Percentiles rank a stretch among this genome's conserved stretches.
phyloP scores from a whole-genome alignment of 1,140 invertebrate species.

The Zaprionus camerounensis region DNA sequence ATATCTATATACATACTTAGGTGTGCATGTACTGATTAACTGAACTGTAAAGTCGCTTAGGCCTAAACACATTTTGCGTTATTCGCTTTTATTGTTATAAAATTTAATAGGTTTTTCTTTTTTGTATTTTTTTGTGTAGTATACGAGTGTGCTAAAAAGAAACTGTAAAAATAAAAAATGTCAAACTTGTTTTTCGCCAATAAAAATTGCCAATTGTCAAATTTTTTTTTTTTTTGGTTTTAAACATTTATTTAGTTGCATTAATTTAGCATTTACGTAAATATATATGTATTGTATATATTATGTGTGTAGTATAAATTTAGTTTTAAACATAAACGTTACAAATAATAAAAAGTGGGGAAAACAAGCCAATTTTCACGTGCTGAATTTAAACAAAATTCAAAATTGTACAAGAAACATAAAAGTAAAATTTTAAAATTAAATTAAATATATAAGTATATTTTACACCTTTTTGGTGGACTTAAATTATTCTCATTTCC shows the following conservation, averaged over 20 bases:
- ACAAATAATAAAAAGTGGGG: conserved; percentile 74
- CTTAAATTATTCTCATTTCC: conserved; percentile 54
- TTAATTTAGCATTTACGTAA: conserved; percentile 71
- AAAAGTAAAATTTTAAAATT: conserved; percentile 51
- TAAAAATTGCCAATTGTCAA: conserved; percentile 71
- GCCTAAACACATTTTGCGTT: conserved; percentile 66
- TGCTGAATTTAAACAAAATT: conserved; percentile 49
- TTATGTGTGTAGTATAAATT: conserved; percentile 47
- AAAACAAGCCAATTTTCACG: conserved; percentile 74
- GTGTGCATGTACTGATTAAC: conserved; percentile 65
- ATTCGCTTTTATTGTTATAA: conserved; percentile 21
- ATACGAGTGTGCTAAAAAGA: conserved; percentile 47
- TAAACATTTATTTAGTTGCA: conserved; percentile 82
- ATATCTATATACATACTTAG: conserved; percentile 22
- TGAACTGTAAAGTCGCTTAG: conserved; percentile 81
- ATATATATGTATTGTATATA: conserved; percentile 70
- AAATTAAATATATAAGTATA: conserved; percentile 45
- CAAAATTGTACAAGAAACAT: conserved; percentile 52
- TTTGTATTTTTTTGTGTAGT: conserved; percentile 49
- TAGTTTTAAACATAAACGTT: conserved; percentile 65
- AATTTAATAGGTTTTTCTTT: conserved; percentile 15
- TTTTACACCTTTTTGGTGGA: conserved; percentile 28
- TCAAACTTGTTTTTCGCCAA: conserved; percentile 30
- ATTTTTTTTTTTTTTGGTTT: conserved; percentile 68
- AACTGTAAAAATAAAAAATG: conserved; percentile 33